Evolutionary conservation across 2,888 invertebrate genomes (phyloP), one percentile per base, ranked within the genome.

Genomic region (Scelioninae gen. 1): DNA sequence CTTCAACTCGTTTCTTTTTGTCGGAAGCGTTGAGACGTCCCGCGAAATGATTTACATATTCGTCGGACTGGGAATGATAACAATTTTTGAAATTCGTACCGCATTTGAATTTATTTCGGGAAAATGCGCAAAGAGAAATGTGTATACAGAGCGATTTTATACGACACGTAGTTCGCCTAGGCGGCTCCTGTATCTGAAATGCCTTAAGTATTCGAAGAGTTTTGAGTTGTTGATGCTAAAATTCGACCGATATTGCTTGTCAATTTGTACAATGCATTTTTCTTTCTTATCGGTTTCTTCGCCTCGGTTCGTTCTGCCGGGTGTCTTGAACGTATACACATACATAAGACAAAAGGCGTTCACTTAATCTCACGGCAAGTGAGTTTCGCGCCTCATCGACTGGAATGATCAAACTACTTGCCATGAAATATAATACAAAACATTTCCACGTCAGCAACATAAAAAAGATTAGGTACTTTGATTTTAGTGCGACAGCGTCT

Each of bases 251-350:
- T 87, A 86, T 84, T 84, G 84, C 85, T 85, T 86, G 87, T 86
- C 86, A 88, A 86, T 83, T 85, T 85, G 82, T 85, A 85, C 85
- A 82, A 86, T 86, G 87, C 87, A 88, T 88, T 86, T 87, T 86
- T 86, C 88, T 84, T 85, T 78, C 86, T 88, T 88, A 88, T 83
- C 83, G 65, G 69, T 75, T 45, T 74, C 78, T 43, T 63, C 71
- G 83, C 79, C 79, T 83, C 65, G 71, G 75, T 76, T 83, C 75
- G 75, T 63, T 63, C 63, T 76, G 60, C 43, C 23, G 43, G 38
- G 60, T 11, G 56, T 45, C 29, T 56, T 71, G 47, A 77, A 38
- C 45, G 58, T 74, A 55, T 43, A 72, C 45, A 66, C 69, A 60
- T 63, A 72, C 47, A 53, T 74, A 80, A 80, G 68, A 80, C 74